Base-by-base conservation (phyloP, 2,113 vertebrate species). In the Morone saxatilis region DNA sequence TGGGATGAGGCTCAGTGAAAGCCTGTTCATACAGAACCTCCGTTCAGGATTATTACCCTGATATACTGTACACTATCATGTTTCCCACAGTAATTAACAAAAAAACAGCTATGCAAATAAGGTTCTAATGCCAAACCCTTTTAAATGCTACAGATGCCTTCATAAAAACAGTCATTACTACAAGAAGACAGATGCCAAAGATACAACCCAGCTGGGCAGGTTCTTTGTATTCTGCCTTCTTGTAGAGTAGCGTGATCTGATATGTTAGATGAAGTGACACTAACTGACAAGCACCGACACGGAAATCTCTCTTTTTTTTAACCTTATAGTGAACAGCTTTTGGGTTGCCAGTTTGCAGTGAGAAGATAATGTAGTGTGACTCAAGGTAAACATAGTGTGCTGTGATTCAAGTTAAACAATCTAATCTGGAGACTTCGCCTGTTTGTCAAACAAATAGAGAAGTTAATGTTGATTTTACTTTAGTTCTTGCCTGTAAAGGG, bases 241-340 rank as follows among this genome's bases (percentile, higher is more conserved):
- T 78, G 17, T 73, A 59, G n/a, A 62, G 14, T 53, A 69, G 38
- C 25, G 75, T 71, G 47, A 50, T 76, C 71, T 85, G 69, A 82
- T 67, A 76, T 57, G 19, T 75, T 65, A 73, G 43, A 81, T 6
- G 36, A 63, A 22, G 31, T 73, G 80, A 90, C 83, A 86, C 41
- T 63, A 77, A 85, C 53, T 84, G 80, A 81, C 70, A 80, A 65
- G 62, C 66, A 80, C 57, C 72, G 38, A 80, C 75, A 80, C 53
- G 13, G 20, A n/a, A 59, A 68, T 81, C 41, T 82, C 59, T 1
- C n/a, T n/a, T 36, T 60, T 41, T 83, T 22, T 19, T 60, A 20
- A 69, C 40, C 65, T 78, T 77, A 22, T 69, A 86, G 48, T 17
- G 38, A 89, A 69, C 36, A 73, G 74, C 65, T 72, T 82, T 79